Conservation (phyloP, 2,113 vertebrate species). For the Percopsis transmontana region DNA sequence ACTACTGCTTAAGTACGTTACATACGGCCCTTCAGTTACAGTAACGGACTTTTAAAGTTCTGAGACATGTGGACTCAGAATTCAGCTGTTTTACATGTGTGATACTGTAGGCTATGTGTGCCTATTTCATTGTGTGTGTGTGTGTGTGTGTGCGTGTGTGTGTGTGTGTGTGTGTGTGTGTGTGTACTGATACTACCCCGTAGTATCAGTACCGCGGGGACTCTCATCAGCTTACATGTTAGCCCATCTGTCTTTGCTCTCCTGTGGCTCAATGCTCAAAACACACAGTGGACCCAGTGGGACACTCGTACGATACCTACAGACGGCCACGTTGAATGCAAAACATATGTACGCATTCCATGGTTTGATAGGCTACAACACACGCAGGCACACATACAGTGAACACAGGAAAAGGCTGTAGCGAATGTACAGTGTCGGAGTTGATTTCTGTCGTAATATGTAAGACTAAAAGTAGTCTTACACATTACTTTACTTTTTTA, state of each 20-base stretch:
- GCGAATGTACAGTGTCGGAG: too few relatives aligned
- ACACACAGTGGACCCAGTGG: constrained; percentile 28
- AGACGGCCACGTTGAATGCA: constrained; percentile 1
- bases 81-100: constrained; percentile 18
- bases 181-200: constrained; percentile 42
- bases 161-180: constrained; percentile 14
- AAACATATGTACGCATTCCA: too few relatives aligned
- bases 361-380: too few relatives aligned
- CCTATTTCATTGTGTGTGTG: constrained; percentile 23
- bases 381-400: too few relatives aligned
- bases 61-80: constrained; percentile 29
- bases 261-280: constrained; percentile 25
- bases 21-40: constrained; percentile 21
- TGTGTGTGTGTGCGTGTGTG: constrained; percentile 17
- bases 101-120: background rate
- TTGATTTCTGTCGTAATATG: too few relatives aligned
- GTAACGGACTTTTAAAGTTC: too few relatives aligned
- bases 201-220: constrained; percentile 31
- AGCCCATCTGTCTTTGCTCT: constrained; percentile 46
- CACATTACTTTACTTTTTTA: too few relatives aligned
- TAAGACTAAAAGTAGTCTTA: too few relatives aligned
- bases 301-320: constrained; percentile 12
- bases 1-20: too few relatives aligned
- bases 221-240: constrained; percentile 54
- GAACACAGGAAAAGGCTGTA: too few relatives aligned